Evolutionary conservation across 2,113 vertebrate genomes (phyloP), one percentile per base, ranked within the genome.

Genomic region (Rhinopomastus cyanomelas): DNA sequence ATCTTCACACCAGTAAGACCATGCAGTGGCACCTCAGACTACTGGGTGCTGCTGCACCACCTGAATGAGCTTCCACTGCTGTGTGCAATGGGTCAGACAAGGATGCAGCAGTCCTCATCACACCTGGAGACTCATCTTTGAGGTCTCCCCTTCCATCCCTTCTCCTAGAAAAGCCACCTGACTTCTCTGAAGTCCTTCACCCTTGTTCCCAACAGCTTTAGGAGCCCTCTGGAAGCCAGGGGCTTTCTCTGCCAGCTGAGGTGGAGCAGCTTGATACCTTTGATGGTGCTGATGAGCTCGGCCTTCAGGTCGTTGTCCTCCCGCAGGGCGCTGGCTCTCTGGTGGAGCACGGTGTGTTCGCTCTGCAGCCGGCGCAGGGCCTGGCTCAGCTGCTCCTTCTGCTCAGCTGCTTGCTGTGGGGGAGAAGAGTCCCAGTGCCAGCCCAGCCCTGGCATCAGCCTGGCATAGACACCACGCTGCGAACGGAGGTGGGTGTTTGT

Each of bases 301-400:
- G 89, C 96, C 60, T 97, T 86, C 39, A 74, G 84, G 39, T 97
- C 79, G 75, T 97, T 97, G 91, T 99, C 97, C n/a, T 97, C 91
- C 64, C 97, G 97, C 61, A 99, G 91, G 67, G 93, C 51, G 39
- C 95, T 87, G 18, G 97, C 94, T 55, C 77, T 89, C 53, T 71
- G 96, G 49, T 85, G 96, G 9, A 98, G 96, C 56, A 96, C 66
- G 4, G 90, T 2, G 18, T 86, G 95, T 66, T 98, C 96, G 0
- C 46, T 82, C 85, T 95, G 96, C 89, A 97, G 65, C 10, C 22
- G 67, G 23, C 2, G 22, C 60, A 98, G 89, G 29, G 89, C 91
- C 65, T 87, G 90, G 22, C 62, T 79, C 61, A 97, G 95, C 87
- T 95, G 90, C n/a, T 91, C 29, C 0, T 92, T 96, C 91, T 92